phyloP scores from a whole-genome alignment of 1,140 invertebrate species.

The Apis laboriosa region DNA sequence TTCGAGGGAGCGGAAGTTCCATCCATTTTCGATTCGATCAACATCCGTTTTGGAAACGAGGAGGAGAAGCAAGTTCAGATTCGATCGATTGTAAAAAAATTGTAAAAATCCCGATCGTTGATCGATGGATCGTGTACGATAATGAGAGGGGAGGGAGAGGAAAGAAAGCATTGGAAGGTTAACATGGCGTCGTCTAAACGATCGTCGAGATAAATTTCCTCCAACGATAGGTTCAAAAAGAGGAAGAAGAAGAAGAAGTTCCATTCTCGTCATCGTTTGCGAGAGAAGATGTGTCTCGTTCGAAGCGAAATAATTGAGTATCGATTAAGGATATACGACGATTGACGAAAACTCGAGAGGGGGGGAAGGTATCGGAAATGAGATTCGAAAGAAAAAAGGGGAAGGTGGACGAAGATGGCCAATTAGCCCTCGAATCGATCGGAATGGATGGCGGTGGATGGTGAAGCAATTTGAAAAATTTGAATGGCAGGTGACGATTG shows the following conservation, averaged over 20 bases:
- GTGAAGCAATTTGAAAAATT: conserved; percentile 27
- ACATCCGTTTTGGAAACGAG: background rate
- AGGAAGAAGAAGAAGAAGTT: background rate
- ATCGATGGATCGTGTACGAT: background rate
- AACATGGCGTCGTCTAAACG: background rate
- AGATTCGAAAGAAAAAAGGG: background rate
- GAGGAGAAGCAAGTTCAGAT: background rate
- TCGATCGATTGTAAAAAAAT: background rate
- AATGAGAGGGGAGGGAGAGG: background rate
- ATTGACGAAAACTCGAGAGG: background rate
- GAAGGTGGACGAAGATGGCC: background rate
- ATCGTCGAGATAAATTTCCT: background rate
- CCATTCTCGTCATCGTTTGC: background rate
- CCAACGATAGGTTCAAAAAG: background rate
- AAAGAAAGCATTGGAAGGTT: background rate
- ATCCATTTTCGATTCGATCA: background rate
- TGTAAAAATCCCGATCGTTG: background rate
- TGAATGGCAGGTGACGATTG: conserved; percentile 43
- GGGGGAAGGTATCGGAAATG: background rate
- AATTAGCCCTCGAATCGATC: background rate
- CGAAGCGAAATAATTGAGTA: background rate
- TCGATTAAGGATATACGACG: background rate
- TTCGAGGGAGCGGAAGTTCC: background rate
- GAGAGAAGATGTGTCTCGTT: too few species aligned
- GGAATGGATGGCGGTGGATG: background rate